Conservation (phyloP, 2,113 vertebrate species). For the Austrofundulus limnaeus region DNA sequence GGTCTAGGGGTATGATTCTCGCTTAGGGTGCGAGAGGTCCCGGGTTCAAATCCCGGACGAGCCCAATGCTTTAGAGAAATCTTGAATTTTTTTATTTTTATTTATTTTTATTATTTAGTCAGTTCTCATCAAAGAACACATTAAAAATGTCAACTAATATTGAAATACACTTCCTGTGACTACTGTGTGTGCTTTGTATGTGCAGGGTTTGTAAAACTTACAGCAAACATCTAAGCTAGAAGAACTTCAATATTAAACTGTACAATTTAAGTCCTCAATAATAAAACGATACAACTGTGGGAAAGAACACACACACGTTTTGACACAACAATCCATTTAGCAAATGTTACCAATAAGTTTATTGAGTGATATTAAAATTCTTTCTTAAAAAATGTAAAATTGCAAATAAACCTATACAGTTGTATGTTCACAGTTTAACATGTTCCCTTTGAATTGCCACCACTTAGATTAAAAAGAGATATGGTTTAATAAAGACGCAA, state of each 20-base stretch:
- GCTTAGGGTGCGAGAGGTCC: constrained; percentile 81
- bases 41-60: constrained; percentile 80
- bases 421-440: constrained; percentile 94
- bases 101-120: too few species aligned
- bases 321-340: constrained; percentile 26
- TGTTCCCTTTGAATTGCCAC: constrained; percentile 91
- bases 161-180: too few species aligned
- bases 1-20: constrained; percentile 82
- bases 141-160: too few species aligned
- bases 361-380: constrained; percentile 82
- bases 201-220: too few species aligned
- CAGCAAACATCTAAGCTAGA: too few species aligned
- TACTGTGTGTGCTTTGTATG: too few species aligned
- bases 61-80: constrained; percentile 31
- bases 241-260: too few species aligned
- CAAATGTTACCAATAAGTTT: constrained; percentile 81
- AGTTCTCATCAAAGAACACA: too few species aligned
- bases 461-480: constrained; percentile 77
- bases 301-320: neutral
- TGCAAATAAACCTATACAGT: constrained; percentile 88
- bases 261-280: too few species aligned
- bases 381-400: constrained; percentile 82
- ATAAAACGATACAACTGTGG: too few species aligned
- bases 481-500: constrained; percentile 85
- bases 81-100: too few species aligned